Base-by-base conservation (phyloP, 2,113 vertebrate genomes). In the Lamprotornis superbus region DNA sequence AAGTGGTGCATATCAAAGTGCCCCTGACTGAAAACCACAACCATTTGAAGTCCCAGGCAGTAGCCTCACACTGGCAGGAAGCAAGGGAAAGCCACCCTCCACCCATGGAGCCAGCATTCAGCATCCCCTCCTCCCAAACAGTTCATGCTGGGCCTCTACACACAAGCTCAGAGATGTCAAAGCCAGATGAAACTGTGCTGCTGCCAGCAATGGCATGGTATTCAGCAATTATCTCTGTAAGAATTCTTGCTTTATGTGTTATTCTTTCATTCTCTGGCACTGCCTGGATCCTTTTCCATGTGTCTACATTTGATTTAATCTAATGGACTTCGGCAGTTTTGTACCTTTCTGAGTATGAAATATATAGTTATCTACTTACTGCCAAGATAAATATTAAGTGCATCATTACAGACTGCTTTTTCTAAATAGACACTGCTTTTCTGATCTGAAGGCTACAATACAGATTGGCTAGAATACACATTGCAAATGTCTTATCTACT, bases 351-450 rank as follows among this genome's bases (percentile, higher is more conserved):
- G 73, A 69, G 42, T 35, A 33, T 10, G 35, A 77, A 77, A 50
- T 63, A 49, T 24, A 70, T 6, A 49, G 56, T 42, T 77, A 77
- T 56, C 64, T 56, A 44, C 81, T 85, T 91, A 77, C 30, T 67
- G 71, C 71, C 90, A 90, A 80, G 79, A 74, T 55, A 87, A 93
- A 89, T 55, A 87, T 25, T 81, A 94, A 87, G 69, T 20, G 49
- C 24, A 37, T 40, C 35, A 64, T 56, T 64, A 78, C 42, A 71
- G 52, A 44, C 16, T 68, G 55, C 44, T 78, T 40, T 47, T 89
- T 92, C 83, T 87, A 82, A 80, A 65, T 10, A 93, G 78, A 74
- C 30, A 61, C 20, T 39, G 78, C 49, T 80, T 82, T 79, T 79
- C 70, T 87, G 77, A 78, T 53, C 69, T 93, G 61, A 73, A 73